A percentile compares a stretch with the other conserved stretches of the same genome.
These are phyloP conservation scores for Papilio demoleus DNA, from an alignment of 2,888 invertebrate genomes.

Conservation along the genomic window DNA sequence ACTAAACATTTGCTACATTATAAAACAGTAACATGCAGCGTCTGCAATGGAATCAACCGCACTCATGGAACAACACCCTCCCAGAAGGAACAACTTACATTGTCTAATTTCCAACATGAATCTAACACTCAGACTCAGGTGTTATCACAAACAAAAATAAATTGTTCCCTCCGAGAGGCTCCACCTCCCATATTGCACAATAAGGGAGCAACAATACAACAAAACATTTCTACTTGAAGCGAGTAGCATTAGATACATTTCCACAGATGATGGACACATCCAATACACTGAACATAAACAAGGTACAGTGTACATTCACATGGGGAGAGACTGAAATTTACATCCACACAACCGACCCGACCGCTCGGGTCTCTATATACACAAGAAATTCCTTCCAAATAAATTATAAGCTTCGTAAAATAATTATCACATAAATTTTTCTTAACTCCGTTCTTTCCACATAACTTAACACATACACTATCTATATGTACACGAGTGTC, in stretches of 20 bases:
- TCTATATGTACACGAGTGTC: conserved; percentile 70
- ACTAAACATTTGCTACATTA: conserved; percentile 64
- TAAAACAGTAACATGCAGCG: conserved; percentile 73
- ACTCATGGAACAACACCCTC: conserved; percentile 49
- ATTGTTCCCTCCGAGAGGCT: conserved; percentile 42
- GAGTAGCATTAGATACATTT: conserved; percentile 75
- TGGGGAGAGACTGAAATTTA: conserved; percentile 61
- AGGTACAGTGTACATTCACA: conserved; percentile 68
- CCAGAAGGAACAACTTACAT: conserved; percentile 48
- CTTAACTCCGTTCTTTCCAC: conserved; percentile 73
- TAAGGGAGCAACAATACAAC: conserved; percentile 72
- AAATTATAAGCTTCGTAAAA: conserved; percentile 83
- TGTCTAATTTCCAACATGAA: conserved; percentile 53
- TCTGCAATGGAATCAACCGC: conserved; percentile 50
- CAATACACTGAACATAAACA: conserved; percentile 64
- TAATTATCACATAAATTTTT: conserved; percentile 84
- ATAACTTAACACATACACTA: conserved; percentile 78
- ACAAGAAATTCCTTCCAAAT: conserved; percentile 80
- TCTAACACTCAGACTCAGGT: conserved; percentile 57
- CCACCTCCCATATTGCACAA: conserved; percentile 53
- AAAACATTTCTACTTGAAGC: conserved; percentile 75
- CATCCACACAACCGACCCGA: conserved; percentile 58
- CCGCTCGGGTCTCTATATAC: conserved; percentile 70
- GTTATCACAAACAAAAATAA: conserved; percentile 37
- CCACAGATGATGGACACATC: conserved; percentile 64